Conservation (phyloP, 2,888 invertebrate species). For the Drosophila koepferae region DNA sequence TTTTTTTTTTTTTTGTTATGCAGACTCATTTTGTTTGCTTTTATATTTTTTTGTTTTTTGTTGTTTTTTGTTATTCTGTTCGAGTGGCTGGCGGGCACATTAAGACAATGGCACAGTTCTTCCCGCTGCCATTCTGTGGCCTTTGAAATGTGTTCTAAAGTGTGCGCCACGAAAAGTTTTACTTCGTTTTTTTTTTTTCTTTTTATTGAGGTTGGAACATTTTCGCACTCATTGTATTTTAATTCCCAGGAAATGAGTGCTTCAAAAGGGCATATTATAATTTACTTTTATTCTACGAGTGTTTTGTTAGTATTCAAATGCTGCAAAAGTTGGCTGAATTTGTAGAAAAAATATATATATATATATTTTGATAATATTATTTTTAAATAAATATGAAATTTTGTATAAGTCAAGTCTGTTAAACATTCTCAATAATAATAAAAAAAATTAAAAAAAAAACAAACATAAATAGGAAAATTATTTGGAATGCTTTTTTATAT, state of each 20-base stretch:
- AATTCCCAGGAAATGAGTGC: slow-evolving; percentile 8
- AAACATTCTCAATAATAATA: too few relatives aligned
- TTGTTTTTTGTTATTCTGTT: slow-evolving; percentile 9
- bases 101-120: slow-evolving; percentile 54
- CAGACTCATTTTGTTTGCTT: slow-evolving; percentile 20
- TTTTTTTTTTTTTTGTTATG: slow-evolving; percentile 29
- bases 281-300: background rate
- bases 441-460: too few relatives aligned
- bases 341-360: background rate
- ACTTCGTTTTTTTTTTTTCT: background rate
- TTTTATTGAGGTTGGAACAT: slow-evolving; percentile 15
- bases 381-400: background rate
- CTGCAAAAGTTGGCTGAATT: background rate
- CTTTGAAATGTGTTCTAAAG: slow-evolving; percentile 64
- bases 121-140: slow-evolving; percentile 61
- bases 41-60: background rate
- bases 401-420: background rate
- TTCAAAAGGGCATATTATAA: slow-evolving; percentile 17
- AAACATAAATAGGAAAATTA: too few relatives aligned
- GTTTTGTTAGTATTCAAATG: background rate
- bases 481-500: too few relatives aligned
- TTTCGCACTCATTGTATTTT: slow-evolving; percentile 46
- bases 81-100: slow-evolving; percentile 50
- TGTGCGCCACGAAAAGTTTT: slow-evolving; percentile 44
- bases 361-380: background rate